Conservation (phyloP, 1,140 invertebrate species). For the Aphelinus atriplicis region DNA sequence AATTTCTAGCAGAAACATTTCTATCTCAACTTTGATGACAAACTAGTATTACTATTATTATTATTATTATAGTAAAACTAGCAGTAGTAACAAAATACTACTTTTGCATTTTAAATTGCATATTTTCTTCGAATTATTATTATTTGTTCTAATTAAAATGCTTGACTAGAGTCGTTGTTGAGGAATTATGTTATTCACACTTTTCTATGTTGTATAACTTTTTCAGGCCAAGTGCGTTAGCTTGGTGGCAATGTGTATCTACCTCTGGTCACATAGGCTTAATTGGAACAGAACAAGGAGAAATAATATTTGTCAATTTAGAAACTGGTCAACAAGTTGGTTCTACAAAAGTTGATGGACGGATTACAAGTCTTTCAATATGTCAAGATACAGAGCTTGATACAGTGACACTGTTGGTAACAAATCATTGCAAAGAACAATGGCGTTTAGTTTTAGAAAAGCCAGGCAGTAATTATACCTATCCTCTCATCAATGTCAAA, state of each 20-base stretch:
- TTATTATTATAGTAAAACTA: too few relatives aligned
- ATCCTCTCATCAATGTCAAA: constrained; percentile 65
- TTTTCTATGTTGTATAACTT: constrained; percentile 15
- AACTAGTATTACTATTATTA: too few relatives aligned
- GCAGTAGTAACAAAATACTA: background rate
- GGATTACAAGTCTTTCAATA: constrained; percentile 71
- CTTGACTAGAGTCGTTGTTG: constrained; percentile 11
- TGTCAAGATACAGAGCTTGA: constrained; percentile 77
- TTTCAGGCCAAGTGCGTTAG: constrained; percentile 65
- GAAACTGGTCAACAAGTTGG: constrained; percentile 74
- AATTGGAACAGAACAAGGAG: constrained; percentile 77
- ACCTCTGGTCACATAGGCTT: constrained; percentile 73
- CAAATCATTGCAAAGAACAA: constrained; percentile 71
- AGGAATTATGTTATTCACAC: background rate
- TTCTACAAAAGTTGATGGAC: constrained; percentile 71
- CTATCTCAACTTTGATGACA: background rate
- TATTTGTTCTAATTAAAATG: background rate
- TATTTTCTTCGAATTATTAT: background rate
- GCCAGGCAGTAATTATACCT: constrained; percentile 69
- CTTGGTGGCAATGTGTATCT: constrained; percentile 79
- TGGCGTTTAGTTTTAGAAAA: constrained; percentile 75
- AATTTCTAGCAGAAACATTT: background rate
- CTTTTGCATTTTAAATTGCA: constrained; percentile 4
- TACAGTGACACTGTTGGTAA: constrained; percentile 76
- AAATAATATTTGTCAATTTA: constrained; percentile 77